Conservation (phyloP, 1,140 invertebrate genomes). For the Ceratina calcarata region DNA sequence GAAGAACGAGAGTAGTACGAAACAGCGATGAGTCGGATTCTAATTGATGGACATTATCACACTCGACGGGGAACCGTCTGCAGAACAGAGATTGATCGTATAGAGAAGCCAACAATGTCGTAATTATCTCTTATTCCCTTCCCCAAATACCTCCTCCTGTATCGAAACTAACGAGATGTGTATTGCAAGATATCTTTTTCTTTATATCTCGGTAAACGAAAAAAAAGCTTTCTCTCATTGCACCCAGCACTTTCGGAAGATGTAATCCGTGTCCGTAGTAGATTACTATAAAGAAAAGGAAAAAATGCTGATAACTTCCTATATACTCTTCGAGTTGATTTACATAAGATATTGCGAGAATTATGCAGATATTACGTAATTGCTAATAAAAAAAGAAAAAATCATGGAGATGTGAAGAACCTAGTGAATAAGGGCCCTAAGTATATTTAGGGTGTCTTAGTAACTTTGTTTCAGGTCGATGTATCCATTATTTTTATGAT, state of each 20-base stretch:
- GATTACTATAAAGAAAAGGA: slow-evolving; percentile 22
- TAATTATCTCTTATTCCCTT: slow-evolving; percentile 16
- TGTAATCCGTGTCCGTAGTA: slow-evolving; percentile 50
- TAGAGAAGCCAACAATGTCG: slow-evolving; percentile 47
- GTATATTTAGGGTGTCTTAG: slow-evolving; percentile 9
- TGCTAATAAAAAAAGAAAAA: slow-evolving; percentile 27
- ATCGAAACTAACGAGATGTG: slow-evolving; percentile 29
- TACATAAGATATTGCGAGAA: slow-evolving; percentile 27
- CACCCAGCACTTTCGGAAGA: slow-evolving; percentile 38
- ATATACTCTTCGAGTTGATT: slow-evolving; percentile 37
- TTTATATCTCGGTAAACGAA: slow-evolving; percentile 35
- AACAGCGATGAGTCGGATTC: slow-evolving; percentile 52
- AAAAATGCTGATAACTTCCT: slow-evolving; percentile 36
- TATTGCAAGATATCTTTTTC: slow-evolving; percentile 37
- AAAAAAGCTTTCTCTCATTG: slow-evolving; percentile 46
- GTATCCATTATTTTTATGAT: no score
- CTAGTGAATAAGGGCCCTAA: slow-evolving; percentile 48
- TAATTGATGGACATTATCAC: neutral
- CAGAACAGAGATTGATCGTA: slow-evolving; percentile 51
- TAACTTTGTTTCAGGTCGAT: no score
- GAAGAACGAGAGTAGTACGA: slow-evolving; percentile 11
- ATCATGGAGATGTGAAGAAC: slow-evolving; percentile 27
- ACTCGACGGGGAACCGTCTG: slow-evolving; percentile 38
- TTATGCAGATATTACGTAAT: slow-evolving; percentile 29
- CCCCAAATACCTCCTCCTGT: slow-evolving; percentile 2